These are phyloP conservation scores for Tuta absoluta DNA, from an alignment of 2,888 invertebrate species.

Conservation along the genomic window DNA sequence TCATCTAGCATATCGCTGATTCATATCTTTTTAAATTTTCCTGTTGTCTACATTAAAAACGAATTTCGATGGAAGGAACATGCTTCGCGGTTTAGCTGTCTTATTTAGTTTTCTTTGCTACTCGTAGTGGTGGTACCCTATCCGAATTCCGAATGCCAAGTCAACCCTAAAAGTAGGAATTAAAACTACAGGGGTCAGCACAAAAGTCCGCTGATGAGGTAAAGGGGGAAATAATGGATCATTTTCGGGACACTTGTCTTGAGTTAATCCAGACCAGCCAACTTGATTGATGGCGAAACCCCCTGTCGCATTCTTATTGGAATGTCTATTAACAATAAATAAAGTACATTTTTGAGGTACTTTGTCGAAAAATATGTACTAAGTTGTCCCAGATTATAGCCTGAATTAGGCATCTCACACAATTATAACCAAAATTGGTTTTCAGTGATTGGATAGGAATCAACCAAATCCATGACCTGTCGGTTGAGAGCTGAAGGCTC, in stretches of 20 bases:
- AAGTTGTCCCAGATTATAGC: no score
- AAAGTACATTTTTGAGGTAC: conserved; percentile 23
- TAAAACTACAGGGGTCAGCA: conserved; percentile 72
- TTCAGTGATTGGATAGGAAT: no score
- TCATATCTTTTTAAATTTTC: background rate
- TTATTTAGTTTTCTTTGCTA: background rate
- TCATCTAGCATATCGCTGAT: background rate
- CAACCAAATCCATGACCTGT: no score
- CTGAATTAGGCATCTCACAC: no score
- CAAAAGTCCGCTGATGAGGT: conserved; percentile 76
- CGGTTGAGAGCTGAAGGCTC: no score
- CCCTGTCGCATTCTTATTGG: conserved; percentile 41
- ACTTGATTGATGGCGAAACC: conserved; percentile 58
- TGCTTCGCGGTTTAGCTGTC: no score
- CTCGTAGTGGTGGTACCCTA: background rate
- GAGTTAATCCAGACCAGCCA: conserved; percentile 64
- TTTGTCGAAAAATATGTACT: no score
- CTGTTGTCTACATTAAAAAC: no score
- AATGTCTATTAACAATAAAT: conserved; percentile 56
- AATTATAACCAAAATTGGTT: no score
- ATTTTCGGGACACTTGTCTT: conserved; percentile 77
- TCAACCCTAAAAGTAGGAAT: conserved; percentile 74
- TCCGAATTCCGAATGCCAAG: conserved; percentile 33
- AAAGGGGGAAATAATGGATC: conserved; percentile 79
- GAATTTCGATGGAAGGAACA: no score